These are phyloP conservation scores for Pedetes capensis DNA, from an alignment of 2,113 vertebrate genomes.

Conservation along the genomic window DNA sequence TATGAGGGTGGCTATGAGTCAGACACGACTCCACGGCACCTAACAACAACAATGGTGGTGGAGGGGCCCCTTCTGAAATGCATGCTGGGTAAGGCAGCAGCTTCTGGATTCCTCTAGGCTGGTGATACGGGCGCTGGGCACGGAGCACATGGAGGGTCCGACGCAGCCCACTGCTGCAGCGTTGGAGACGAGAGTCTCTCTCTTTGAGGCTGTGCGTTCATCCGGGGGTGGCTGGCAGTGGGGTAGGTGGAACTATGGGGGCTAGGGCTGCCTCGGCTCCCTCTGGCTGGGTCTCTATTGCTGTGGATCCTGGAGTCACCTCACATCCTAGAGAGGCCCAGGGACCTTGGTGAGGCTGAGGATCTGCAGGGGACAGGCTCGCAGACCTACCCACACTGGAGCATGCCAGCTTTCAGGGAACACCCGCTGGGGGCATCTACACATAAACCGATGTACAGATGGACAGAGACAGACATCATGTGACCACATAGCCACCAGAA, in stretches of 20 bases:
- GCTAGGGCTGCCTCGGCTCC: not conserved
- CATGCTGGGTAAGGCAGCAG: not conserved
- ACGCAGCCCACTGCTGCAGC: accelerated
- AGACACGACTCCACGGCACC: too few species aligned
- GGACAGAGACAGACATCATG: not conserved
- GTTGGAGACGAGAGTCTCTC: accelerated
- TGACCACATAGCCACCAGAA: not conserved
- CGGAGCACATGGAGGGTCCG: not conserved
- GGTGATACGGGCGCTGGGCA: too few species aligned
- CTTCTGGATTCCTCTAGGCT: accelerated
- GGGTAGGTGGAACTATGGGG: too few species aligned
- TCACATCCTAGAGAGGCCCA: not conserved
- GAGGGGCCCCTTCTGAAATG: not conserved
- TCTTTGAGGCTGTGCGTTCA: not conserved
- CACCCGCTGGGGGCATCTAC: not conserved
- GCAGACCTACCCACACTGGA: accelerated
- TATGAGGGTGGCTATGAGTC: too few species aligned
- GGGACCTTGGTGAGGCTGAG: not conserved
- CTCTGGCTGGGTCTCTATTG: not conserved
- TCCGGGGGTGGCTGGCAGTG: not conserved
- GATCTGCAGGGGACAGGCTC: not conserved
- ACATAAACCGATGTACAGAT: not conserved
- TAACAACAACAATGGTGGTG: accelerated
- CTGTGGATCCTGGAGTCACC: not conserved
- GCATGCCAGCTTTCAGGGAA: not conserved